phyloP scores from a whole-genome alignment of 2,113 vertebrate genomes.

The Ranitomeya imitator region DNA sequence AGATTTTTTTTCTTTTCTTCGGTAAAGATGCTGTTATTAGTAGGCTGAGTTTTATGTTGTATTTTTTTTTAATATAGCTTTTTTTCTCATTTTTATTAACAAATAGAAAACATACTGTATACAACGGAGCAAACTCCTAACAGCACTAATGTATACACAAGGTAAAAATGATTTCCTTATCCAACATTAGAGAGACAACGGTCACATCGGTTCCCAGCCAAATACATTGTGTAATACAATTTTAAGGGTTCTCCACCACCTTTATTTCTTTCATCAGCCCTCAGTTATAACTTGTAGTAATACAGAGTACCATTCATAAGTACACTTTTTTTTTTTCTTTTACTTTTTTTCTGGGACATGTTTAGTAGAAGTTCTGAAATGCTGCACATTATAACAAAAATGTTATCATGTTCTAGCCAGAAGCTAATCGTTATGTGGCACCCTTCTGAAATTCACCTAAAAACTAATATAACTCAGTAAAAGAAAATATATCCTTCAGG shows the following conservation, averaged over 20 bases:
- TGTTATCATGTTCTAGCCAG: conserved; percentile 82
- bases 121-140: conserved; percentile 87
- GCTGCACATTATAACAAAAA: conserved; percentile 75
- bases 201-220: conserved; percentile 68
- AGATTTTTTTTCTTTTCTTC: conserved; percentile 70
- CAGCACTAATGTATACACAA: conserved; percentile 93
- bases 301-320: conserved; percentile 82
- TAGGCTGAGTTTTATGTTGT: conserved; percentile 10
- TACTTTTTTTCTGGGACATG: conserved; percentile 64
- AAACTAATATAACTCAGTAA: conserved; percentile 63
- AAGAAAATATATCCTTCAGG: conserved; percentile 59
- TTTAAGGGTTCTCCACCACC: conserved; percentile 79
- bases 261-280: conserved; percentile 75
- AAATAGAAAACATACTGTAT: conserved; percentile 98
- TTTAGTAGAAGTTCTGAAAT: conserved; percentile 78
- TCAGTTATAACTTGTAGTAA: conserved; percentile 74
- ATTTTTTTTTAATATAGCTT: conserved; percentile 58
- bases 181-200: conserved; percentile 76
- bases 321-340: conserved; percentile 79
- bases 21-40: conserved; percentile 81
- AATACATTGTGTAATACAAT: conserved; percentile 72
- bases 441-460: conserved; percentile 66
- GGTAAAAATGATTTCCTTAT: conserved; percentile 91
- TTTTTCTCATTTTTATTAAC: conserved; percentile 84
- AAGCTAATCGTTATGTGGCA: conserved; percentile 70